Evolutionary conservation across 2,888 invertebrate genomes (phyloP).

Genomic region (Acrobasis consociella): DNA sequence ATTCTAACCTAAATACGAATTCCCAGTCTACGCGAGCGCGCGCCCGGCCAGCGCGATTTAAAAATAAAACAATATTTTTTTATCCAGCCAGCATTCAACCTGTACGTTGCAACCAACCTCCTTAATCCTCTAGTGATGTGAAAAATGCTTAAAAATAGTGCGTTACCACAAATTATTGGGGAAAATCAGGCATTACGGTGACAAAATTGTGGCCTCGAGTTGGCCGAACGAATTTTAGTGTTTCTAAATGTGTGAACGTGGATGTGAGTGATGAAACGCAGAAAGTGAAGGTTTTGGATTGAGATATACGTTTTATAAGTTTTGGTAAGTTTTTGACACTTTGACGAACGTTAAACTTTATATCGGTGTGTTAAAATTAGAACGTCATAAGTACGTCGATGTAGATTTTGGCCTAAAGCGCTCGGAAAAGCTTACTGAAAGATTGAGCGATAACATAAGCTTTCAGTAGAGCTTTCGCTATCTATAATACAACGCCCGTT

Average conservation of each 20-base stretch:
- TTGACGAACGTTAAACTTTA: background rate
- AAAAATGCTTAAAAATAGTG: conserved; percentile 66
- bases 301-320: background rate
- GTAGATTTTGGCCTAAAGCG: background rate
- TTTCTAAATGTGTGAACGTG: conserved; percentile 30
- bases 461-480: background rate
- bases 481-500: background rate
- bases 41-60: conserved; percentile 69
- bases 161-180: conserved; percentile 36
- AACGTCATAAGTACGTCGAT: no score
- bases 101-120: conserved; percentile 1
- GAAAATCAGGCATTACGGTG: conserved; percentile 61
- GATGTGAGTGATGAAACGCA: conserved; percentile 50
- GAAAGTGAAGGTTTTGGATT: conserved; percentile 40
- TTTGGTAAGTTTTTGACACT: background rate
- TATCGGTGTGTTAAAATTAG: no score
- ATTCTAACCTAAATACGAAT: conserved; percentile 81
- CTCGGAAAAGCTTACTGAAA: background rate
- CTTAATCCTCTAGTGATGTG: conserved; percentile 13
- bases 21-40: conserved; percentile 66
- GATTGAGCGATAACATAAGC: background rate
- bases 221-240: conserved; percentile 37
- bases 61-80: conserved; percentile 63
- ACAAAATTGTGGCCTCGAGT: conserved; percentile 54
- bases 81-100: conserved; percentile 35